These are phyloP conservation scores for Trichogramma pretiosum DNA, from an alignment of 1,140 invertebrate species.

Conservation along the genomic window DNA sequence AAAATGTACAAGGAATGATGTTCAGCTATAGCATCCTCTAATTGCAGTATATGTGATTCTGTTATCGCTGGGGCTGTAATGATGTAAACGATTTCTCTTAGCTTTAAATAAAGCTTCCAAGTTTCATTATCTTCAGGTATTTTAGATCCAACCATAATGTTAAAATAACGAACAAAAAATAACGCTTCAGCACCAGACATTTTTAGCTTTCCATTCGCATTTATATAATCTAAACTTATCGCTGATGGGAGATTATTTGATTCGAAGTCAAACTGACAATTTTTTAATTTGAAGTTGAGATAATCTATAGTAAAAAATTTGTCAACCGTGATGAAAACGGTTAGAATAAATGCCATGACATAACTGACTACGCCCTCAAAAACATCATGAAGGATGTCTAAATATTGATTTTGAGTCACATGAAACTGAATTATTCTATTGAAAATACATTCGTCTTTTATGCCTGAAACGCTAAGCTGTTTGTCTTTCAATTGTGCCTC, in stretches of 20 bases:
- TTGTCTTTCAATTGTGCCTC: slow-evolving; percentile 6
- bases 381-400: slow-evolving; percentile 18
- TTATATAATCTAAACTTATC: slow-evolving; percentile 14
- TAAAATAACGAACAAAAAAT: slow-evolving; percentile 17
- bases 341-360: slow-evolving; percentile 13
- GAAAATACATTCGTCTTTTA: slow-evolving; percentile 17
- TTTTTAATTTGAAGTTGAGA: slow-evolving; percentile 5
- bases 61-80: neutral
- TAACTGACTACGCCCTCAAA: slow-evolving; percentile 17
- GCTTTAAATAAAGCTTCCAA: slow-evolving; percentile 9
- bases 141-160: slow-evolving; percentile 7
- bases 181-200: slow-evolving; percentile 14
- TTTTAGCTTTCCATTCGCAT: slow-evolving; percentile 10
- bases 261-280: slow-evolving; percentile 12
- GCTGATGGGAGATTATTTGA: slow-evolving; percentile 9
- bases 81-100: neutral
- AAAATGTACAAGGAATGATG: too few species aligned
- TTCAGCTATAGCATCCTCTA: too few species aligned
- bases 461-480: slow-evolving; percentile 6
- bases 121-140: neutral
- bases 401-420: slow-evolving; percentile 8
- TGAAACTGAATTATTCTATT: slow-evolving; percentile 14
- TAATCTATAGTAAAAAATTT: slow-evolving; percentile 14
- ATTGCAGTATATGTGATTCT: too few species aligned
- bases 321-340: slow-evolving; percentile 7